A percentile compares a stretch with the other conserved stretches of the same genome.
phyloP scores from a whole-genome alignment of 2,888 invertebrate genomes.

The Drosophila mayaguana region DNA sequence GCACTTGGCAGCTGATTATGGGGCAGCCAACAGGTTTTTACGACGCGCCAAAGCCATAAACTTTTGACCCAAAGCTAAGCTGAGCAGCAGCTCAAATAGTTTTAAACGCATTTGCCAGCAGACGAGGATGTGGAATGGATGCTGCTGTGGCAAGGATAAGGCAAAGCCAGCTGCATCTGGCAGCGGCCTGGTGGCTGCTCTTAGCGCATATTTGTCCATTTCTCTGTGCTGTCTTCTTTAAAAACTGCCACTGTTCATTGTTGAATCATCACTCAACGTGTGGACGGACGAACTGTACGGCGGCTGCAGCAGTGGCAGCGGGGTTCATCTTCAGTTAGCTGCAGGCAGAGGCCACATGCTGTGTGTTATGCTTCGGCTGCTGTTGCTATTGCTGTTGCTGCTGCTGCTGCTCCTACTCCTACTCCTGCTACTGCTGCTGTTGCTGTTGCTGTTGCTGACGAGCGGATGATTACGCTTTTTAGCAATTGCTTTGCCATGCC shows the following conservation, averaged over 20 bases:
- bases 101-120: conserved; percentile 66
- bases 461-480: conserved; percentile 76
- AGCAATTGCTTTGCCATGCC: conserved; percentile 58
- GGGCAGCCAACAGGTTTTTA: conserved; percentile 72
- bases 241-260: conserved; percentile 77
- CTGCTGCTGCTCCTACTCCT: conserved; percentile 11
- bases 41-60: conserved; percentile 72
- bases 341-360: conserved; percentile 59
- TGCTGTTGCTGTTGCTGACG: conserved; percentile 71
- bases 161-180: conserved; percentile 16
- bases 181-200: conserved; percentile 34
- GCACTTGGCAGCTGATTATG: conserved; percentile 62
- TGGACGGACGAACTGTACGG: neutral
- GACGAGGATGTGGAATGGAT: conserved; percentile 11
- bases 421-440: conserved; percentile 29
- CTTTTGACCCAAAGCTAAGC: conserved; percentile 75
- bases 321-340: conserved; percentile 33
- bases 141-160: conserved; percentile 6
- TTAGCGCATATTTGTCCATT: conserved; percentile 39
- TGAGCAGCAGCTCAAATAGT: conserved; percentile 77
- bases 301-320: neutral
- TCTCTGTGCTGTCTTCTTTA: conserved; percentile 32
- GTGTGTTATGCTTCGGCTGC: conserved; percentile 26
- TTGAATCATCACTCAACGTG: conserved; percentile 73
- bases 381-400: conserved; percentile 21